Conservation (phyloP, 2,797 vertebrate species). For the Enteromius fasciolatus region DNA sequence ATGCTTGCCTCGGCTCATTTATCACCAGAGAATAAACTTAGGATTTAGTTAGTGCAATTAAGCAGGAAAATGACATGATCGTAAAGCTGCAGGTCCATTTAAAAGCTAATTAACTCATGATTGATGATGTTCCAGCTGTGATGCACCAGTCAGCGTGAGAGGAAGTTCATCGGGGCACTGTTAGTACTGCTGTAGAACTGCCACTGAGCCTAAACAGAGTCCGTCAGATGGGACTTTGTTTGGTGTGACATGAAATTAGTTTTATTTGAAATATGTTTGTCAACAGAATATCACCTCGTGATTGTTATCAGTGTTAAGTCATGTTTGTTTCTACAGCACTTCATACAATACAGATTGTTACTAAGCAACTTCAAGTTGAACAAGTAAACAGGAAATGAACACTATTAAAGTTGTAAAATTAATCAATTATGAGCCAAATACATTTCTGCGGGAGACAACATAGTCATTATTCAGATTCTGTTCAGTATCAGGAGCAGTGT, state of each 20-base stretch:
- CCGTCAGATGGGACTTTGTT: not conserved
- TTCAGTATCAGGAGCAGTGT: not conserved
- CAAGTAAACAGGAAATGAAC: not conserved
- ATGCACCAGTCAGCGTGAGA: not conserved
- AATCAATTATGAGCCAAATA: not conserved
- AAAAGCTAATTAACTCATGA: not conserved
- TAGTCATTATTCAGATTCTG: not conserved
- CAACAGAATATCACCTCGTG: not conserved
- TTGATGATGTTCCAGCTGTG: not conserved
- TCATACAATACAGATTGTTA: not conserved
- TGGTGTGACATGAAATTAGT: not conserved
- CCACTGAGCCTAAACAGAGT: not conserved
- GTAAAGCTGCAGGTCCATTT: not conserved
- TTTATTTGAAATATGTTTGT: not conserved
- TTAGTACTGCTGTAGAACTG: not conserved
- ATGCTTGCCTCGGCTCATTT: not conserved
- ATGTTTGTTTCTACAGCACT: not conserved
- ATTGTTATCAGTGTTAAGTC: not conserved
- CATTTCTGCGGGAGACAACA: not conserved
- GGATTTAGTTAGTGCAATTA: constrained; percentile 14
- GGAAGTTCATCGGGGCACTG: not conserved
- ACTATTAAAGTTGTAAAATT: too few relatives aligned
- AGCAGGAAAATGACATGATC: constrained; percentile 1
- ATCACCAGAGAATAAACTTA: constrained; percentile 3
- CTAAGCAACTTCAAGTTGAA: not conserved